Evolutionary conservation across 2,113 vertebrate genomes (phyloP), one percentile per base, ranked within the genome.

Genomic region (Oreochromis tanganicae): DNA sequence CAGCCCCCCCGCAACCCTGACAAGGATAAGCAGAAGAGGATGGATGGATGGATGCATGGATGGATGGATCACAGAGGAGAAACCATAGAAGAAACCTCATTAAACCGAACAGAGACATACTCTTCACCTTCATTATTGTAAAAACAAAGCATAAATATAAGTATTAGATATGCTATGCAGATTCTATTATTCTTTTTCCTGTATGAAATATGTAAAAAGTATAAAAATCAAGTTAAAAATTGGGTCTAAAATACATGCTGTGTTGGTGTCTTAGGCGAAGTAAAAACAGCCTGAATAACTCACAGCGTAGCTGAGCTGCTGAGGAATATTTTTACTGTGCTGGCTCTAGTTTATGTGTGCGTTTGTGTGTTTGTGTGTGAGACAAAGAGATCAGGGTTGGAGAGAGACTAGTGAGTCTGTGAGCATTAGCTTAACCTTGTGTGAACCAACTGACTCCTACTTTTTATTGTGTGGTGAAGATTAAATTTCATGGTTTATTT

Each of bases 401-500:
- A 81, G 63, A 29, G 21, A 86, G 5, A 34, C 83, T 8, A 80
- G 83, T 43, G 56, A 81, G 57, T 50, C 32, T 83, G 82, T 52
- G 41, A 82, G 66, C 73, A 46, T 75, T 54, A 86, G 66, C 57
- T 54, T 84, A 84, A 88, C 87, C 80, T 50, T 59, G 57, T 54
- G 81, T 82, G 86, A 87, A 66, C 63, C 52, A 24, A 9, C 29
- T 66, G 82, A 63, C 83, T 83, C 92, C 75, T 73, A 81, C 29
- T 68, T 84, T 59, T 61, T 52, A 87, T 81, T 87, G 79, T 85
- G 80, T 59, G 13, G 52, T 66, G 50, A 82, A 84, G 66, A 87
- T 83, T 78, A 90, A 50, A 94, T 93, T 73, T 89, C 52, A 85
- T 85, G 85, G 75, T 83, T 79, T 81, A 38, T 90, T 89, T 89